A percentile compares a stretch with the other conserved stretches of the same genome.
Evolutionary conservation across 1,140 invertebrate genomes (phyloP).

Genomic region (Bombus huntii): DNA sequence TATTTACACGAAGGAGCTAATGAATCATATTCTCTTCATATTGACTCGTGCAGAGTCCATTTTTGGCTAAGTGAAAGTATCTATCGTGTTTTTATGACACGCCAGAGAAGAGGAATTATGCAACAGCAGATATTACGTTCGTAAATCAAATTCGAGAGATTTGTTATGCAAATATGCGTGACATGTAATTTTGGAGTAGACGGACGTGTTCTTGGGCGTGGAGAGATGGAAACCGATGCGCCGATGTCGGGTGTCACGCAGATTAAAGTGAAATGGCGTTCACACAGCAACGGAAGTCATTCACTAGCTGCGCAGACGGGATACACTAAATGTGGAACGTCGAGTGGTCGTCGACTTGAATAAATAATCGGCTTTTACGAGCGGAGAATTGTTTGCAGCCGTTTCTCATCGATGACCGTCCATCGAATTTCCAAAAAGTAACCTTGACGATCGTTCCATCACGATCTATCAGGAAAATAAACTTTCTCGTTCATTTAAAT

Average conservation of each 20-base stretch:
- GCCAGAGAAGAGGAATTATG: not conserved
- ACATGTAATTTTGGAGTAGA: not conserved
- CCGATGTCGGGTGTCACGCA: conserved; percentile 41
- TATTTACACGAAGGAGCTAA: not conserved
- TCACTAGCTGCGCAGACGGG: conserved; percentile 63
- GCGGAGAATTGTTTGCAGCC: conserved; percentile 5
- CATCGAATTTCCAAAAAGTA: conserved; percentile 12
- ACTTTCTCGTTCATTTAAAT: too few species aligned
- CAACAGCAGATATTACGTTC: not conserved
- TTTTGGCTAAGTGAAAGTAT: not conserved
- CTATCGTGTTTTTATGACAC: not conserved
- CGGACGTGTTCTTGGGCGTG: not conserved
- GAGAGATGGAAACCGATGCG: conserved; percentile 1
- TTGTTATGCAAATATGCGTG: not conserved
- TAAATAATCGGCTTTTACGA: conserved; percentile 63
- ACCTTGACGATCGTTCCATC: not conserved
- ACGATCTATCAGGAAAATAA: not conserved
- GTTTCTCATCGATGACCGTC: conserved; percentile 12
- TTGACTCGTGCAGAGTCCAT: too few species aligned
- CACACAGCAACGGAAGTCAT: conserved; percentile 63
- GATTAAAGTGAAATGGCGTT: conserved; percentile 62
- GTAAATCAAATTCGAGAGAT: not conserved
- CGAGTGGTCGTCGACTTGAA: conserved; percentile 56
- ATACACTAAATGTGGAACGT: conserved; percentile 65
- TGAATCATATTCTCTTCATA: too few species aligned